phyloP scores from a whole-genome alignment of 2,113 vertebrate genomes.

The Hydropotes inermis region DNA sequence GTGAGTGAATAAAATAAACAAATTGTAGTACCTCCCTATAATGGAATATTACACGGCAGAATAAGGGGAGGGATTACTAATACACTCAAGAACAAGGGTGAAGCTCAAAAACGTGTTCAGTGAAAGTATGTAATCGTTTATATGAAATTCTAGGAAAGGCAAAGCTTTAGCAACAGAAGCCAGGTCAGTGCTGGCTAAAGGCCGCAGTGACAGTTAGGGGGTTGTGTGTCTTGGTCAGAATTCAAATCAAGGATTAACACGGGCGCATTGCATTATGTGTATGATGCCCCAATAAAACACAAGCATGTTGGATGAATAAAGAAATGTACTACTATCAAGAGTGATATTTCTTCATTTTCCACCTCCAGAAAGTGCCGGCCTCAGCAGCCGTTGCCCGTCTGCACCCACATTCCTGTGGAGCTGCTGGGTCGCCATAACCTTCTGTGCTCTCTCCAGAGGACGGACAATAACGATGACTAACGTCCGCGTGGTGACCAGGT shows the following conservation, averaged over 20 bases:
- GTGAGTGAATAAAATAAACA: not conserved
- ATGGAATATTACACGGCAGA: not conserved
- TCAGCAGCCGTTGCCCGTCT: not conserved
- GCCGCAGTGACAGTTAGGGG: accelerated
- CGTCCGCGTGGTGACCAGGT: not conserved
- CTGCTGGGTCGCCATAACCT: not conserved
- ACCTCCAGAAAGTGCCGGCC: not conserved
- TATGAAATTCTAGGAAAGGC: not conserved
- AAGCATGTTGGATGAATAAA: not conserved
- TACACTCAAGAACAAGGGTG: not conserved
- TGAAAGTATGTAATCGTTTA: not conserved
- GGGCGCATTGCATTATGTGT: accelerated
- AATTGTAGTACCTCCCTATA: not conserved
- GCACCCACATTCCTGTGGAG: not conserved
- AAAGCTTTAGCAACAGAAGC: not conserved
- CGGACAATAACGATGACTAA: not conserved
- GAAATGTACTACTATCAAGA: not conserved
- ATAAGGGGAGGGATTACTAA: not conserved
- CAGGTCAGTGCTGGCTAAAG: accelerated
- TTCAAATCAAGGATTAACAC: not conserved
- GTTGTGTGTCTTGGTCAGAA: accelerated
- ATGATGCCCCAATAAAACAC: not conserved
- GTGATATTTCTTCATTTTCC: not conserved
- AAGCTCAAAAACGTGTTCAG: not conserved
- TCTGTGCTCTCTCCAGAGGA: not conserved